Conservation (phyloP, 1,140 invertebrate species). For the Drosophila rufa region DNA sequence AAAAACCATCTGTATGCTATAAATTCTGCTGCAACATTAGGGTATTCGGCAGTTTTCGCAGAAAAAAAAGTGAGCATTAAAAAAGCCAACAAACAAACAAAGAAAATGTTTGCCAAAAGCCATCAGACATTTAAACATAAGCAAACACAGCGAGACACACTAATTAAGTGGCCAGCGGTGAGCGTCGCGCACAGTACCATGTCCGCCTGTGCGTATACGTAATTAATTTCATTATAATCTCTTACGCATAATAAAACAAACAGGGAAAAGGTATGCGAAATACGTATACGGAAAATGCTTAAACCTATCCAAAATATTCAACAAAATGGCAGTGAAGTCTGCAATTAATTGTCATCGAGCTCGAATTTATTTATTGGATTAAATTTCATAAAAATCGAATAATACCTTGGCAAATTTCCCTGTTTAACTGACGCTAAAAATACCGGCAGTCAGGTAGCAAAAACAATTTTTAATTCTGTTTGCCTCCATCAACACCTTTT, state of each 20-base stretch:
- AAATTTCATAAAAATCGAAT: conserved; percentile 50
- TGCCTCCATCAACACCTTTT: conserved; percentile 29
- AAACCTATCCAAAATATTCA: conserved; percentile 10
- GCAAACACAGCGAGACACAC: conserved; percentile 56
- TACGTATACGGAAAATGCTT: not conserved
- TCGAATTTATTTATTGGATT: conserved; percentile 52
- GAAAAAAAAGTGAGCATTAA: conserved; percentile 19
- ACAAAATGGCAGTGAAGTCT: conserved; percentile 16
- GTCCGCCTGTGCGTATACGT: conserved; percentile 79
- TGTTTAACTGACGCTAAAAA: conserved; percentile 39
- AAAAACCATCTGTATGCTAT: conserved; percentile 7
- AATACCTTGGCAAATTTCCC: conserved; percentile 8
- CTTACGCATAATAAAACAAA: conserved; percentile 80
- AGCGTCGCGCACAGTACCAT: conserved; percentile 16
- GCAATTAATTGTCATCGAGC: conserved; percentile 73
- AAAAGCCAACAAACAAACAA: conserved; percentile 3
- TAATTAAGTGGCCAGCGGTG: conserved; percentile 66
- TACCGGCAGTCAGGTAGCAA: not conserved
- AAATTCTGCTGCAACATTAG: not conserved
- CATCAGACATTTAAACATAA: conserved; percentile 71
- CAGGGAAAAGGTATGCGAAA: conserved; percentile 28
- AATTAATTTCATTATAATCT: conserved; percentile 82
- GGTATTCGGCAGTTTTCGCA: not conserved
- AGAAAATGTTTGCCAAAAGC: conserved; percentile 46
- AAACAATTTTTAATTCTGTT: conserved; percentile 30